Evolutionary conservation across 2,888 invertebrate genomes (phyloP), one percentile per base, ranked within the genome.

Genomic region (Molanna angustata): DNA sequence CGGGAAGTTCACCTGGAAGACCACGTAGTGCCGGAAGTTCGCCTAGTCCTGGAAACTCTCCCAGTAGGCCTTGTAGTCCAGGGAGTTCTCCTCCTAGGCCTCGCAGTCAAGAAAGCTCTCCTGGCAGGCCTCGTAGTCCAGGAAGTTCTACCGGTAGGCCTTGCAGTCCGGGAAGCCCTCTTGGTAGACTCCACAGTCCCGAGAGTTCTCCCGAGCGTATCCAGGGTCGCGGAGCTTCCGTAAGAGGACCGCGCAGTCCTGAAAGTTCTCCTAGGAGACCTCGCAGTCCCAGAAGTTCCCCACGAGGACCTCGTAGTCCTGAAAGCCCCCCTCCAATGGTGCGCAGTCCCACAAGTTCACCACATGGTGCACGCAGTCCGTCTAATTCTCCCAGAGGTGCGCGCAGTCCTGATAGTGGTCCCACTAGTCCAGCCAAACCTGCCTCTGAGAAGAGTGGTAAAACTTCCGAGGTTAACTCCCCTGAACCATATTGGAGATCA

Each of bases 201-300:
- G n/a, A n/a, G n/a, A n/a, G n/a, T n/a, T n/a, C n/a, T n/a, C n/a
- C n/a, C n/a, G n/a, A n/a, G n/a, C n/a, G n/a, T n/a, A n/a, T n/a
- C n/a, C n/a, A n/a, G n/a, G n/a, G n/a, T n/a, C n/a, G n/a, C n/a
- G n/a, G n/a, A n/a, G n/a, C n/a, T n/a, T 67, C 68, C 27, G 66
- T 66, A 31, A 64, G 67, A 21, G 72, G 74, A 70, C 44, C 74
- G 70, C 18, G 74, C 72, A n/a, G 62, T 70, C n/a, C n/a, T n/a
- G n/a, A 74, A 37, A n/a, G n/a, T n/a, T n/a, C n/a, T n/a, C 75
- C 75, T 37, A 69, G 67, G 54, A 73, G 73, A 55, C 70, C 68
- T 2, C 63, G 59, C 47, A 69, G 72, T 52, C 69, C 69, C 27
- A 64, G 62, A 9, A 70, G 66, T 56, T 74, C 74, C 50, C 64